Evolutionary conservation across 2,113 vertebrate species (phyloP).

Genomic region (Lucifuga dentata): DNA sequence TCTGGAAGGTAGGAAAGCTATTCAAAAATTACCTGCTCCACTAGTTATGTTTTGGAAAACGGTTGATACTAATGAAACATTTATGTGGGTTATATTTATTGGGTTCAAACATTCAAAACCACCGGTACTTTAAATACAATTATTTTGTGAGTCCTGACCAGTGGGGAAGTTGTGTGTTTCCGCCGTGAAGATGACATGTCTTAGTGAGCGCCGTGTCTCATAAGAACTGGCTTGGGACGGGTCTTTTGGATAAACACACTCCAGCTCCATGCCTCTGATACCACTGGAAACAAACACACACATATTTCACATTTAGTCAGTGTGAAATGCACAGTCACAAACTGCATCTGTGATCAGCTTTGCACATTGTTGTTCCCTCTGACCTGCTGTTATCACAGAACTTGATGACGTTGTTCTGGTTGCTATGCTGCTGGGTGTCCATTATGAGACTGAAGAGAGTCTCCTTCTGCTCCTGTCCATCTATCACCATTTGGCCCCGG

Average conservation of each 20-base stretch:
- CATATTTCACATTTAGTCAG: slow-evolving; percentile 13
- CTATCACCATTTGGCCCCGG: slow-evolving; percentile 86
- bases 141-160: slow-evolving; percentile 72
- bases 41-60: too few species aligned
- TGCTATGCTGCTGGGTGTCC: slow-evolving; percentile 89
- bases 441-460: slow-evolving; percentile 91
- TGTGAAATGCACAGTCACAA: background rate
- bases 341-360: background rate
- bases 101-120: too few species aligned
- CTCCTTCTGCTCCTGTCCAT: slow-evolving; percentile 82
- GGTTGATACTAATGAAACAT: too few species aligned
- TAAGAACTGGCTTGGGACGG: slow-evolving; percentile 83
- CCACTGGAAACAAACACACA: slow-evolving; percentile 80
- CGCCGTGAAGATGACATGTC: slow-evolving; percentile 93
- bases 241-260: slow-evolving; percentile 83
- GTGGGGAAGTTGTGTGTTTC: slow-evolving; percentile 97
- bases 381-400: slow-evolving; percentile 97
- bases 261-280: slow-evolving; percentile 85
- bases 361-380: slow-evolving; percentile 2
- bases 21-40: too few species aligned
- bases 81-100: too few species aligned
- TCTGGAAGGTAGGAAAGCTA: too few species aligned
- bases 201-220: slow-evolving; percentile 70
- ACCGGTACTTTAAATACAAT: too few species aligned
- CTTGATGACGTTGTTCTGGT: slow-evolving; percentile 93